These are phyloP conservation scores for Spongilla lacustris DNA, from an alignment of 37 sponge, comb jelly and placozoan species.

Conservation along the genomic window DNA sequence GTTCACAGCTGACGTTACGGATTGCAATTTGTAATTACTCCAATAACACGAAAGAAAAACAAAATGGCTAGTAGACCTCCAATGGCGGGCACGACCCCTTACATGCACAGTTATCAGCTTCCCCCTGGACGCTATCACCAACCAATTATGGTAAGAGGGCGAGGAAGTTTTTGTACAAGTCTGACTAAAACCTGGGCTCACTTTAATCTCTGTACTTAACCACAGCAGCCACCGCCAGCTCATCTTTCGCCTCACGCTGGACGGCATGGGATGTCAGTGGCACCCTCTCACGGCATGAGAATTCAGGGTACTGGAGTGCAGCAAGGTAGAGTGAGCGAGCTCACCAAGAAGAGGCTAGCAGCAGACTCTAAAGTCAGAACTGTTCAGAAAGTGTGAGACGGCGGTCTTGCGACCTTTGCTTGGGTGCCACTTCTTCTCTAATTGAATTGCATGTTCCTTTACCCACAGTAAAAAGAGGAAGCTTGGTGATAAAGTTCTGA, in stretches of 20 bases:
- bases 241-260: neutral
- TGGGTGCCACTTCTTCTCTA: neutral
- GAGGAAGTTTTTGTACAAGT: neutral
- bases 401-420: neutral
- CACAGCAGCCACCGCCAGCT: neutral
- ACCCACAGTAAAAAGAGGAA: slow-evolving; percentile 50
- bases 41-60: neutral
- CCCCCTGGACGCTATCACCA: slow-evolving; percentile 42
- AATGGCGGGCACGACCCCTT: slow-evolving; percentile 8
- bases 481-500: slow-evolving; percentile 74
- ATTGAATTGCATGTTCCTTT: neutral
- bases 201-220: neutral
- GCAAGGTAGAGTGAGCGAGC: slow-evolving; percentile 55
- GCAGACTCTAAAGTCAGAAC: slow-evolving; percentile 41
- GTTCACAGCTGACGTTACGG: neutral
- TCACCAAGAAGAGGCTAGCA: slow-evolving; percentile 68
- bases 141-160: slow-evolving; percentile 28
- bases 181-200: neutral
- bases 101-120: slow-evolving; percentile 30
- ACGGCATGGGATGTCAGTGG: neutral
- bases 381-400: slow-evolving; percentile 49
- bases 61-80: slow-evolving; percentile 51
- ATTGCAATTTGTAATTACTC: neutral
- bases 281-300: slow-evolving; percentile 6
- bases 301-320: slow-evolving; percentile 20